These are phyloP conservation scores for Chauna torquata DNA, from an alignment of 2,113 vertebrate species.

Conservation along the genomic window DNA sequence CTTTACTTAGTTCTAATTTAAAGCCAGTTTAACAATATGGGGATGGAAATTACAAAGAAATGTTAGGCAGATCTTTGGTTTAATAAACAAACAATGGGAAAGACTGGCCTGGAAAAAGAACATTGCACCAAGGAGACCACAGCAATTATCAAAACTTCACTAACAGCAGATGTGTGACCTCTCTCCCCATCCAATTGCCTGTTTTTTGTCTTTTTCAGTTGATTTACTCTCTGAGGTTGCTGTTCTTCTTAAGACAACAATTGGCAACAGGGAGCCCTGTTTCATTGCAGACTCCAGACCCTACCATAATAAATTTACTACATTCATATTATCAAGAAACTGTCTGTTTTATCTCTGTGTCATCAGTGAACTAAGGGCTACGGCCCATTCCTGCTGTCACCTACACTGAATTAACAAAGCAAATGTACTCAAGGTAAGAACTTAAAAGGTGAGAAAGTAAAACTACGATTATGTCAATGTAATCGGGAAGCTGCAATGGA, in stretches of 20 bases:
- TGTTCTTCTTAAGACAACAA: neutral
- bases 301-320: neutral
- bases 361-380: neutral
- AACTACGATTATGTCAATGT: neutral
- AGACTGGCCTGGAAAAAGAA: neutral
- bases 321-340: neutral
- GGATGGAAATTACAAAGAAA: neutral
- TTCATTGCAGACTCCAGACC: neutral
- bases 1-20: neutral
- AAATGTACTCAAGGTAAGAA: neutral
- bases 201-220: neutral
- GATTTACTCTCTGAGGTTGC: neutral
- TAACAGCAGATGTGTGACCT: neutral
- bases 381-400: neutral
- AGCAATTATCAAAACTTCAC: neutral
- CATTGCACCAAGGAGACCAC: neutral
- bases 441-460: slow-evolving; percentile 12
- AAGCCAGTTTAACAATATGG: neutral
- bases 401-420: neutral
- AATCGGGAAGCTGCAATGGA: neutral
- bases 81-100: neutral
- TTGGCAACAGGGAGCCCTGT: neutral
- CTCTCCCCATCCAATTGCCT: neutral
- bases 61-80: neutral
- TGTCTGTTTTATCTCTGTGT: neutral